Evolutionary conservation across 2,113 vertebrate genomes (phyloP).

Genomic region (Verasper variegatus): DNA sequence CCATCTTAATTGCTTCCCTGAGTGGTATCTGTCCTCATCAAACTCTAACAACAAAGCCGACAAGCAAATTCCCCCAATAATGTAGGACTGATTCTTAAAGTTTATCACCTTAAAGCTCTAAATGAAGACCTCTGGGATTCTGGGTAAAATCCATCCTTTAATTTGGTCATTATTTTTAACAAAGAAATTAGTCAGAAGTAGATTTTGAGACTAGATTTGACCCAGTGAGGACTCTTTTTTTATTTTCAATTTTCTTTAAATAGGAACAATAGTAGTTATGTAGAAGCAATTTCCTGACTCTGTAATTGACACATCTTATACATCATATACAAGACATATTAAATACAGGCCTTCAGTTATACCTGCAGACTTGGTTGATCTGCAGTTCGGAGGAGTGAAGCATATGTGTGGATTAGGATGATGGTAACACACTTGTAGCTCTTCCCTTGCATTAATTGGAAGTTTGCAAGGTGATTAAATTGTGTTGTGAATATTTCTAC

Average conservation of each 20-base stretch:
- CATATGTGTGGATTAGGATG: too few relatives aligned
- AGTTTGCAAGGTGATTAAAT: slow-evolving; percentile 3
- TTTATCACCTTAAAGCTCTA: neutral
- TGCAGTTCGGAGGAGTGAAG: too few relatives aligned
- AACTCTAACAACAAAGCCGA: too few relatives aligned
- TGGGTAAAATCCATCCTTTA: neutral
- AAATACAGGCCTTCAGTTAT: too few relatives aligned
- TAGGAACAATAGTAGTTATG: neutral
- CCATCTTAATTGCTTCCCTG: too few relatives aligned
- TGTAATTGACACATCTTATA: too few relatives aligned
- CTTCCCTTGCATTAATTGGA: slow-evolving; percentile 3
- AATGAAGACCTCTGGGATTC: neutral
- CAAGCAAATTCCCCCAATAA: neutral
- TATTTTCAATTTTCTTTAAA: neutral
- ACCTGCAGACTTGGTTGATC: too few relatives aligned
- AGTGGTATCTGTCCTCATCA: too few relatives aligned
- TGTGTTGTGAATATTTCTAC: neutral
- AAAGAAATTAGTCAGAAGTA: neutral
- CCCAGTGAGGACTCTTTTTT: neutral
- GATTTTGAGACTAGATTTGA: neutral
- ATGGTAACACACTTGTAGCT: neutral
- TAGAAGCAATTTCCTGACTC: neutral
- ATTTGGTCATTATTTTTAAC: neutral
- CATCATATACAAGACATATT: too few relatives aligned
- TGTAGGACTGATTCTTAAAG: neutral